Percentiles rank a stretch among this genome's conserved stretches.
Evolutionary conservation across 2,888 invertebrate genomes (phyloP).

Genomic region (Carcina quercana): DNA sequence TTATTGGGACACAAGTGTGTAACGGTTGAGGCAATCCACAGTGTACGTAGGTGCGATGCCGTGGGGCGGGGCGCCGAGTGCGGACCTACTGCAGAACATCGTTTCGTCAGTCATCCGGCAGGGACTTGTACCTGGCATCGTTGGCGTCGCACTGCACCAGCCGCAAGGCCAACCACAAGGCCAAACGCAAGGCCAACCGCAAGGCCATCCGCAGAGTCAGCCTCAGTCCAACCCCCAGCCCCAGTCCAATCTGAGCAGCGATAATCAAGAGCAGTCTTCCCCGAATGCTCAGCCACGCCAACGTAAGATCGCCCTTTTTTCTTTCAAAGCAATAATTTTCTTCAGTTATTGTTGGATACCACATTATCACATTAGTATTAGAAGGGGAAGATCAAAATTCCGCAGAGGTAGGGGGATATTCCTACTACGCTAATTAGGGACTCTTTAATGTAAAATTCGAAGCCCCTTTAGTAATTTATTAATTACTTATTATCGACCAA

Average conservation of each 20-base stretch:
- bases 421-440: background rate
- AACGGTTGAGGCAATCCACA: no score
- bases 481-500: no score
- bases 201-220: slow-evolving; percentile 3
- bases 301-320: slow-evolving; percentile 6
- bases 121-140: slow-evolving; percentile 34
- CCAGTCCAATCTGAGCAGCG: slow-evolving; percentile 6
- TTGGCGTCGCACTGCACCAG: slow-evolving; percentile 26
- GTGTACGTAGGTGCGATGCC: slow-evolving; percentile 37
- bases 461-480: no score
- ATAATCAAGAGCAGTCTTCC: slow-evolving; percentile 8
- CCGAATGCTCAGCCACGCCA: slow-evolving; percentile 11
- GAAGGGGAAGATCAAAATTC: background rate
- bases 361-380: background rate
- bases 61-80: slow-evolving; percentile 33
- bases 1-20: no score
- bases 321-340: no score
- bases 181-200: slow-evolving; percentile 1
- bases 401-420: background rate
- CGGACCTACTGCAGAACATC: slow-evolving; percentile 41
- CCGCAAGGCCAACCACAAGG: background rate
- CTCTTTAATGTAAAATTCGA: no score
- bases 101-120: slow-evolving; percentile 40
- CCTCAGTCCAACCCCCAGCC: slow-evolving; percentile 1
- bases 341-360: background rate